Conservation (phyloP, 2,888 invertebrate genomes). For the Lycophotia porphyrea region DNA sequence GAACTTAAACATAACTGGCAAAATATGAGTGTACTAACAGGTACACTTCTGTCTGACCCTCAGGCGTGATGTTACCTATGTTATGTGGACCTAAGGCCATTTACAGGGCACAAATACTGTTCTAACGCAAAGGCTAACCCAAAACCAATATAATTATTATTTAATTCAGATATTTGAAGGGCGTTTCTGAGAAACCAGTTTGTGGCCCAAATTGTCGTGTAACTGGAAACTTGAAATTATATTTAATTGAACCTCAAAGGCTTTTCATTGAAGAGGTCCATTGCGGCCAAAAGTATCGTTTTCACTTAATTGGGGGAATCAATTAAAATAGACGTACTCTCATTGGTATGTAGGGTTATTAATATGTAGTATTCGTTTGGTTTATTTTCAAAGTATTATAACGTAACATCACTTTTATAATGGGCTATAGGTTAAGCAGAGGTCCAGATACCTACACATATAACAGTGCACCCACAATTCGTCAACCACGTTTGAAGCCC, state of each 20-base stretch:
- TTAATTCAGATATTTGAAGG: background rate
- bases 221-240: slow-evolving; percentile 53
- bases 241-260: slow-evolving; percentile 56
- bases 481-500: too few relatives aligned
- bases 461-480: too few relatives aligned
- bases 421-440: too few relatives aligned
- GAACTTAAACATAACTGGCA: too few relatives aligned
- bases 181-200: slow-evolving; percentile 39
- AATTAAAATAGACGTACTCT: slow-evolving; percentile 8
- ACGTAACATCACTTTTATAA: too few relatives aligned
- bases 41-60: too few relatives aligned
- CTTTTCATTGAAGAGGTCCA: background rate
- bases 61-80: too few relatives aligned
- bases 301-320: slow-evolving; percentile 34
- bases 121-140: background rate
- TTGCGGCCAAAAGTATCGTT: slow-evolving; percentile 31
- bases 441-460: too few relatives aligned
- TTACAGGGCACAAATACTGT: background rate
- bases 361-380: background rate
- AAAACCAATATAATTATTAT: slow-evolving; percentile 17
- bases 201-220: slow-evolving; percentile 36
- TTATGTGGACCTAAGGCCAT: too few relatives aligned
- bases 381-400: background rate
- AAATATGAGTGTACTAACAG: too few relatives aligned
- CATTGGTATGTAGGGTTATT: background rate